phyloP scores from a whole-genome alignment of 1,140 invertebrate genomes.

The Drosophila gunungcola region DNA sequence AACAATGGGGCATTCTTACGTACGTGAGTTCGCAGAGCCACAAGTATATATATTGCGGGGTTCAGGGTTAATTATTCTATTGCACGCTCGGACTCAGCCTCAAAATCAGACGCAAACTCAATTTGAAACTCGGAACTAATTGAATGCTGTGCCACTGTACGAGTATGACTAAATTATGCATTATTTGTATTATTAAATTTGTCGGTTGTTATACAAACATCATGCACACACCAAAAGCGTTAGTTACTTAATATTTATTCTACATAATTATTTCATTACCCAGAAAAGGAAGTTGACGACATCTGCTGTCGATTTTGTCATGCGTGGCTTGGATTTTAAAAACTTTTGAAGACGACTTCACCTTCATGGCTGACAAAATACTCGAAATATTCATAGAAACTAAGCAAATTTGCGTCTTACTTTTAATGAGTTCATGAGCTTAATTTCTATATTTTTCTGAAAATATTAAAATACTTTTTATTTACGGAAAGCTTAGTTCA shows the following conservation, averaged over 20 bases:
- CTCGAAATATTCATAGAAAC: constrained; percentile 19
- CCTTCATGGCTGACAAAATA: constrained; percentile 78
- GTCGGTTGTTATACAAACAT: constrained; percentile 37
- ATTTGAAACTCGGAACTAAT: constrained; percentile 30
- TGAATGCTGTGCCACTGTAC: constrained; percentile 7
- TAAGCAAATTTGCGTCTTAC: constrained; percentile 29
- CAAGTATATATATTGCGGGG: constrained; percentile 30
- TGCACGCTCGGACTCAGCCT: constrained; percentile 57
- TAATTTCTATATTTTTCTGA: constrained; percentile 69
- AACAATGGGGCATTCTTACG: constrained; percentile 67
- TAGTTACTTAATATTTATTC: constrained; percentile 79
- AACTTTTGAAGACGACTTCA: constrained; percentile 38
- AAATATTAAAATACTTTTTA: background rate
- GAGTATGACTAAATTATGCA: constrained; percentile 64
- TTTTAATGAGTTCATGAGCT: constrained; percentile 55
- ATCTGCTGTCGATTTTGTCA: constrained; percentile 75
- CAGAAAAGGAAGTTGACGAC: constrained; percentile 74
- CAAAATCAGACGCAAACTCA: constrained; percentile 14
- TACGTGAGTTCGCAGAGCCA: constrained; percentile 43
- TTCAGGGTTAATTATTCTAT: constrained; percentile 76
- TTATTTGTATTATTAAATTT: constrained; percentile 74
- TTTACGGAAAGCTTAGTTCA: constrained; percentile 4
- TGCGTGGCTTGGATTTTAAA: constrained; percentile 70
- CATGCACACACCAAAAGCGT: constrained; percentile 5
- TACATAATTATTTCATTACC: constrained; percentile 78